Conservation (phyloP, 2,888 invertebrate genomes). For the Apoda limacodes region DNA sequence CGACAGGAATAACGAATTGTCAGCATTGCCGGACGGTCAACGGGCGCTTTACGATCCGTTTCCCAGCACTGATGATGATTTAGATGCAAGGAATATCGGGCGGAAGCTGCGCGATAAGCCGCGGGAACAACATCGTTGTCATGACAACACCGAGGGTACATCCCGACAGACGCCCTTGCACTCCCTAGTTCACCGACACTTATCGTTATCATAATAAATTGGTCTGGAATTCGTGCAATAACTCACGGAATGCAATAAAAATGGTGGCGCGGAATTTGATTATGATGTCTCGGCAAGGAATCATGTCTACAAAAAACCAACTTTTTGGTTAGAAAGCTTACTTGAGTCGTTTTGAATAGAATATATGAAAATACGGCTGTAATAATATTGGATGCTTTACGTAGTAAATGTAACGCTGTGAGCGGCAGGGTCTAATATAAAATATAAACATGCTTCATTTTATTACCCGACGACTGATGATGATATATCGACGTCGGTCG, state of each 20-base stretch:
- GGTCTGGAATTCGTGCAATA: slow-evolving; percentile 57
- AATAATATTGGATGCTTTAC: too few species aligned
- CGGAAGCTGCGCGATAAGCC: slow-evolving; percentile 48
- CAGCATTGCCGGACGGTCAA: slow-evolving; percentile 43
- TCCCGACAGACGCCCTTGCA: slow-evolving; percentile 36
- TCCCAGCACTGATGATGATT: slow-evolving; percentile 64
- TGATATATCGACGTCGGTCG: slow-evolving; percentile 66
- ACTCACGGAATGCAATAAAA: slow-evolving; percentile 52
- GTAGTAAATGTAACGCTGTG: too few species aligned
- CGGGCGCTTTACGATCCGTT: slow-evolving; percentile 55
- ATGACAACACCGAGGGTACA: slow-evolving; percentile 34
- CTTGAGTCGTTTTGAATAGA: too few species aligned
- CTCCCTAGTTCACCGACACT: slow-evolving; percentile 58
- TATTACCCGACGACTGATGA: slow-evolving; percentile 62
- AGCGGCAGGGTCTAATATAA: too few species aligned
- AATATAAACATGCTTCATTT: slow-evolving; percentile 57
- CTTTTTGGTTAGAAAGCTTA: too few species aligned
- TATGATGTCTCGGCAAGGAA: slow-evolving; percentile 15
- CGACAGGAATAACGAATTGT: slow-evolving; percentile 39
- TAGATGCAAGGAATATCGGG: slow-evolving; percentile 59
- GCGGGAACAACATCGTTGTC: slow-evolving; percentile 39
- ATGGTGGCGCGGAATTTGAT: slow-evolving; percentile 27
- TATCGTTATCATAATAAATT: slow-evolving; percentile 65
- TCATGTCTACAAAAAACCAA: too few species aligned
- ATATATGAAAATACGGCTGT: too few species aligned